Conservation (phyloP, 2,888 invertebrate genomes). For the Lepidochitona cinerea region DNA sequence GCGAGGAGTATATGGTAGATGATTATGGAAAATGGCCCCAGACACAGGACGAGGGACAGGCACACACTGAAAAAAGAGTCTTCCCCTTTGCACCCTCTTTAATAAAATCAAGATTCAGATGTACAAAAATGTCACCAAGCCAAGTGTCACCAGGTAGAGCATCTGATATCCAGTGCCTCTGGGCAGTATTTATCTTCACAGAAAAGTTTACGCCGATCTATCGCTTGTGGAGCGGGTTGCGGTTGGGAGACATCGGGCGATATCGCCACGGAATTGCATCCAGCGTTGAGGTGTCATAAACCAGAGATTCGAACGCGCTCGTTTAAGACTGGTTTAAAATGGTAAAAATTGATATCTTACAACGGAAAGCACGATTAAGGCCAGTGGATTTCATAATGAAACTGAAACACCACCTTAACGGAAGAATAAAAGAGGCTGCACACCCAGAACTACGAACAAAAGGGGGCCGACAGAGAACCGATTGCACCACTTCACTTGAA, state of each 20-base stretch:
- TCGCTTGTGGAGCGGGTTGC: slow-evolving; percentile 4
- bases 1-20: not conserved
- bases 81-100: not conserved
- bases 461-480: not conserved
- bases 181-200: not conserved
- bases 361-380: not conserved
- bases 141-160: not conserved
- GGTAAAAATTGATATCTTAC: not conserved
- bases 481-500: not conserved
- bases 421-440: not conserved
- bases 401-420: not conserved
- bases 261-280: not conserved
- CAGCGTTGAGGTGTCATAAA: not conserved
- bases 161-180: not conserved
- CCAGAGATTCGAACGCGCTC: slow-evolving; percentile 3
- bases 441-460: not conserved
- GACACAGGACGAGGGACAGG: not conserved
- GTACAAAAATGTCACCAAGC: not conserved
- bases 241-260: not conserved
- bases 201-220: not conserved
- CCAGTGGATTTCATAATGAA: not conserved
- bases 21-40: no score
- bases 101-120: not conserved
- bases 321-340: not conserved
- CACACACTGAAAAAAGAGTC: not conserved